Conservation (phyloP, 2,888 invertebrate genomes). For the Trisateles emortualis region DNA sequence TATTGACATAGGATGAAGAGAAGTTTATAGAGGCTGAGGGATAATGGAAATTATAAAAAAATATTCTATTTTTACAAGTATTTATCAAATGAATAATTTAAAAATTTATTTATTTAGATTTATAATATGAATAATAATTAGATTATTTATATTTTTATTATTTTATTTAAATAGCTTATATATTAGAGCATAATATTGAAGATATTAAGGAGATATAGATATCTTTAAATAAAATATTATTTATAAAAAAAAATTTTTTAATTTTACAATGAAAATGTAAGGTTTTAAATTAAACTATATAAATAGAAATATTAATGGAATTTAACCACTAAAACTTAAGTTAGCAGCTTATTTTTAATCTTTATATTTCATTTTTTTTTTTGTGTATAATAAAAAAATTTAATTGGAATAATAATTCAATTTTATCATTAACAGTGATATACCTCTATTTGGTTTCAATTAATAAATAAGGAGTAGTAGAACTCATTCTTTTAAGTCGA, state of each 20-base stretch:
- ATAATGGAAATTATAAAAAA: slow-evolving; percentile 68
- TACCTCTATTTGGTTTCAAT: slow-evolving; percentile 89
- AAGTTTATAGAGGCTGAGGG: slow-evolving; percentile 77
- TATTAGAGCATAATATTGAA: slow-evolving; percentile 73
- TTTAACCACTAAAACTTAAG: slow-evolving; percentile 86
- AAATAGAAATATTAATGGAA: slow-evolving; percentile 84
- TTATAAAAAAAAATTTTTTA: too few species aligned
- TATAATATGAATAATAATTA: slow-evolving; percentile 68
- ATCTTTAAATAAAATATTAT: not conserved
- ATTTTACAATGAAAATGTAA: slow-evolving; percentile 90
- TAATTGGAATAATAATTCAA: slow-evolving; percentile 86
- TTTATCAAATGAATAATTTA: slow-evolving; percentile 80
- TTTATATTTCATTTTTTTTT: slow-evolving; percentile 79
- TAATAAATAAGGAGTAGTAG: too few species aligned
- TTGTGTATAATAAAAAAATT: too few species aligned
- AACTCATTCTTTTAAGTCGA: too few species aligned
- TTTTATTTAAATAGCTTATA: slow-evolving; percentile 74
- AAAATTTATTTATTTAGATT: slow-evolving; percentile 82
- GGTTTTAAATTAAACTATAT: slow-evolving; percentile 89
- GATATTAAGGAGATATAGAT: slow-evolving; percentile 61
- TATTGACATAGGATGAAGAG: slow-evolving; percentile 83
- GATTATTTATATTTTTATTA: slow-evolving; percentile 52
- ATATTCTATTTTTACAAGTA: slow-evolving; percentile 71
- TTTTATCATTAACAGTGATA: slow-evolving; percentile 89
- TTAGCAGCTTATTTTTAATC: slow-evolving; percentile 88